A percentile compares a stretch with the other conserved stretches of the same genome.
Conservation (phyloP, 2,113 vertebrate species). For the Petromus typicus region DNA sequence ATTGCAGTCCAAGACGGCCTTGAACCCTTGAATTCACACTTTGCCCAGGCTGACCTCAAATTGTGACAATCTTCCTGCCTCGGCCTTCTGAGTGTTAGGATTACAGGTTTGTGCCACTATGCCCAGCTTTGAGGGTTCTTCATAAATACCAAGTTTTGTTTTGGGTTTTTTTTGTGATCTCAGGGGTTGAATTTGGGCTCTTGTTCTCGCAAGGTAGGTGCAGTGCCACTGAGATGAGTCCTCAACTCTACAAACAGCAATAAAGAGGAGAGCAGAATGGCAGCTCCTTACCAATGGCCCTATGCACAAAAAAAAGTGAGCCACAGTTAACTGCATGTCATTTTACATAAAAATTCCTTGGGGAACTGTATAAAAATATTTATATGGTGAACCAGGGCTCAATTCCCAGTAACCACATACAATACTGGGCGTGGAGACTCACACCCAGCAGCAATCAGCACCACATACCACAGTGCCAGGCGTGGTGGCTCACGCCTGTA, state of each 20-base stretch:
- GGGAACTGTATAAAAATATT: neutral
- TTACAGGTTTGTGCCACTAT: neutral
- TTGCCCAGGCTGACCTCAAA: neutral
- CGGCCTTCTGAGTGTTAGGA: neutral
- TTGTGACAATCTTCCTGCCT: neutral
- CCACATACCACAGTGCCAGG: no score
- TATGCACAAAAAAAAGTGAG: constrained; percentile 3
- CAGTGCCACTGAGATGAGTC: no score
- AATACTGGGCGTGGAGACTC: no score
- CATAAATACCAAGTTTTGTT: neutral
- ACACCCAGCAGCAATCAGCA: no score
- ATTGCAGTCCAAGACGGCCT: neutral
- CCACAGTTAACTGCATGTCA: neutral
- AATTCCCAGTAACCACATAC: no score
- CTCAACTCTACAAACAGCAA: neutral
- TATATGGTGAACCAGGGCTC: no score
- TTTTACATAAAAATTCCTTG: neutral
- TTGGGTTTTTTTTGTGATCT: no score
- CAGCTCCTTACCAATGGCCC: neutral
- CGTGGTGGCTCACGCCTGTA: no score
- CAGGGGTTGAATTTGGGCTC: no score
- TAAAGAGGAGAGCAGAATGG: neutral
- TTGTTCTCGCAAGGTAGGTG: no score
- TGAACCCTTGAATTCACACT: neutral
- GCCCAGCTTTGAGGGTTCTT: neutral